Conservation (phyloP, 2,888 invertebrate species). For the Lasioglossum figueresi region DNA sequence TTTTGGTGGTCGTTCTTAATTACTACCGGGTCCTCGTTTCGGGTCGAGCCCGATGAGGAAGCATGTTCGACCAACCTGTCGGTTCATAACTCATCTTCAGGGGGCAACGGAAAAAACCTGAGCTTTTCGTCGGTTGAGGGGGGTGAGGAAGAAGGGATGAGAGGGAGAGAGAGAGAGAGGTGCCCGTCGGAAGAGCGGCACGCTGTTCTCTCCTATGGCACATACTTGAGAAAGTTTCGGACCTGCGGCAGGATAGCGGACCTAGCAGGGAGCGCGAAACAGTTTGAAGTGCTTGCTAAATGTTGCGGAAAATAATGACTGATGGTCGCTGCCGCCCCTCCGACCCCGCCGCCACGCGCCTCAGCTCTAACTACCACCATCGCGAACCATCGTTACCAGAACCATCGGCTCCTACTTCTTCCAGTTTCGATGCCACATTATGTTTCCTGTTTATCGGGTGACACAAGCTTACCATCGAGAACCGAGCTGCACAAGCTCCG, state of each 20-base stretch:
- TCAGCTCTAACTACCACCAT: constrained; percentile 62
- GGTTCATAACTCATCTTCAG: constrained; percentile 80
- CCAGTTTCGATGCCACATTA: constrained; percentile 55
- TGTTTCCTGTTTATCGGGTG: constrained; percentile 67
- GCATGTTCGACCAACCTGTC: constrained; percentile 68
- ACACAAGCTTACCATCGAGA: not conserved
- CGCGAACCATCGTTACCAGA: constrained; percentile 61
- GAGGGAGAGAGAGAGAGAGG: constrained; percentile 48
- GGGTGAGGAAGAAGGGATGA: constrained; percentile 47
- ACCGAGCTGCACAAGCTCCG: not conserved
- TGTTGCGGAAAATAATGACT: constrained; percentile 84
- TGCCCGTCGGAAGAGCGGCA: constrained; percentile 63
- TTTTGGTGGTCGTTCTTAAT: constrained; percentile 73
- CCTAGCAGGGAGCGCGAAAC: constrained; percentile 80
- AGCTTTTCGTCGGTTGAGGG: constrained; percentile 37
- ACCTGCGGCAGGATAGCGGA: constrained; percentile 72
- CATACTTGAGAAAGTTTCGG: constrained; percentile 83
- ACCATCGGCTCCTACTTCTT: constrained; percentile 67
- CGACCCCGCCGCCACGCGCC: constrained; percentile 29
- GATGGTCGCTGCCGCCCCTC: constrained; percentile 77
- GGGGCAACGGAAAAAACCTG: constrained; percentile 67
- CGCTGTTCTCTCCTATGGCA: constrained; percentile 73
- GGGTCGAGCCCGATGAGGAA: constrained; percentile 68
- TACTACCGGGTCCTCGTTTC: constrained; percentile 69
- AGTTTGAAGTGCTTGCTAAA: constrained; percentile 83